Base-by-base conservation (phyloP, 2,888 invertebrate species). In the Tetragonula carbonaria region DNA sequence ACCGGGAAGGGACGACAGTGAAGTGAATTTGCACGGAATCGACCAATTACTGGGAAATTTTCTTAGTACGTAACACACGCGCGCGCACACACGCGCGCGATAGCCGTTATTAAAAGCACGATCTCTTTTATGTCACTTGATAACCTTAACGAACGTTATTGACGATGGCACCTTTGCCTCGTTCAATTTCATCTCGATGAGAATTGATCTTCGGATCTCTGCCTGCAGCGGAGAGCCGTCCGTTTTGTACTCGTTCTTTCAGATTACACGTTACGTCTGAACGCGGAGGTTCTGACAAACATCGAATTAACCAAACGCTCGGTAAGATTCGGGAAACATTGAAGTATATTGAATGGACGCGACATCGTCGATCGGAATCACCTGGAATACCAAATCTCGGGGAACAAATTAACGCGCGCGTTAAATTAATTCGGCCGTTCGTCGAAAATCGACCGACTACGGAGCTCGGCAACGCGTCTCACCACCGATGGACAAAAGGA, bases 401-500 rank as follows among this genome's bases (percentile, higher is more conserved):
- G 74, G 70, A 80, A 63, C 72, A 82, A 80, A 87, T 85, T 73
- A 86, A 87, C 72, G 75, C 76, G 62, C 79, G 59, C 68, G 80
- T 80, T 82, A 84, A 88, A 90, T 86, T 81, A 89, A 88, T 78
- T 86, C 68, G 87, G 83, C 71, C 67, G 77, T 38, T 82, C 67
- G 74, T 85, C 80, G 86, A 86, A 86, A 86, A 86, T 87, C 85
- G 79, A 76, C 74, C 82, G 80, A 71, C 57, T 71, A 21, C 84
- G 84, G 70, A 84, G 81, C 78, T 84, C 74, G 57, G 89, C 87
- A 89, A 87, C 84, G 88, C 84, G 85, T 80, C 80, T 80, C 78
- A 62, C 62, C 74, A 70, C 45, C 80, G 50, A 86, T 74, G 84
- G 87, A 89, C 86, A 87, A 86, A 86, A 78, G 83, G 86, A 82